phyloP scores from a whole-genome alignment of 1,140 invertebrate species.

The Aplysia californica region DNA sequence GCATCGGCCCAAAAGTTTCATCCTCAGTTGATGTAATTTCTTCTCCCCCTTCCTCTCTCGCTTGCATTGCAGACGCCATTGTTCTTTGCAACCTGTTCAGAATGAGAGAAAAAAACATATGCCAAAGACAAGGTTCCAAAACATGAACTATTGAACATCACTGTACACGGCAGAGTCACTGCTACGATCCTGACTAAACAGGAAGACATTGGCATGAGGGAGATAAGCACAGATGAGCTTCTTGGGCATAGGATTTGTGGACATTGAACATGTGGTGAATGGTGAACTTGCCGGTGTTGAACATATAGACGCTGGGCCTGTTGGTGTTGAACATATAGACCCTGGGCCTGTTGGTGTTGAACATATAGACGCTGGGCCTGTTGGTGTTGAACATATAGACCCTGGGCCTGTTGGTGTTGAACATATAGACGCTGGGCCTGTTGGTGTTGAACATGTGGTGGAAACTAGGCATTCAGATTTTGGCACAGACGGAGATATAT shows the following conservation, averaged over 20 bases:
- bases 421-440: no score
- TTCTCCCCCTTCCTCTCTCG: constrained; percentile 26
- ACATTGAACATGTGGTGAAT: background rate
- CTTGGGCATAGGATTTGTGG: background rate
- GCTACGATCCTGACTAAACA: background rate
- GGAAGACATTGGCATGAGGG: background rate
- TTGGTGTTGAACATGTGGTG: no score
- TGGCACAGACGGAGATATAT: no score
- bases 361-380: no score
- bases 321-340: no score
- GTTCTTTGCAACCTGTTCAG: background rate
- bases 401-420: no score
- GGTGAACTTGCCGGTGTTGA: background rate
- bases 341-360: no score
- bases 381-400: no score
- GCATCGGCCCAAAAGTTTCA: constrained; percentile 62
- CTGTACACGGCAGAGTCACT: background rate
- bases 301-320: background rate
- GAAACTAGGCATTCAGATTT: no score
- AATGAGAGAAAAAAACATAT: background rate
- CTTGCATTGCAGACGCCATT: constrained; percentile 30
- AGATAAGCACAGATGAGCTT: background rate
- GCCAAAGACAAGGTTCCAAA: background rate
- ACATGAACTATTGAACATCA: background rate
- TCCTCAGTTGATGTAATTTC: constrained; percentile 45